These are phyloP conservation scores for Caenorhabditis remanei DNA, from an alignment of 1,140 invertebrate genomes.

Conservation along the genomic window DNA sequence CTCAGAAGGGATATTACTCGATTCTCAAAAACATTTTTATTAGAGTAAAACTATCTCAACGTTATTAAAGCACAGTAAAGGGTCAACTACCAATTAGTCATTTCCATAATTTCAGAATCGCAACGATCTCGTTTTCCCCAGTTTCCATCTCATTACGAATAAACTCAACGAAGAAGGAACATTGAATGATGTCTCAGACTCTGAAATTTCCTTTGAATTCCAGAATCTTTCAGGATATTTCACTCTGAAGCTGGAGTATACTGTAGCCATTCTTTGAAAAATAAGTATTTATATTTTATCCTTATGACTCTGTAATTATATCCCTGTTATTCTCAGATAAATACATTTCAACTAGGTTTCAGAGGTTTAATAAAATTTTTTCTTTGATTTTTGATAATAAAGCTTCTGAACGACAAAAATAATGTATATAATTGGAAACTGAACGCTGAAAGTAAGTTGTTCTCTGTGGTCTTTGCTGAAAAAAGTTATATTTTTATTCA, in stretches of 20 bases:
- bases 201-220: constrained; percentile 44
- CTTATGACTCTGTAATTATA: constrained; percentile 14
- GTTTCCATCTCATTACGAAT: constrained; percentile 57
- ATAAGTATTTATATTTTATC: no score
- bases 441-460: no score
- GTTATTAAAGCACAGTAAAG: no score
- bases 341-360: neutral
- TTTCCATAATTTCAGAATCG: constrained; percentile 47
- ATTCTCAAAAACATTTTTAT: neutral
- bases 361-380: neutral
- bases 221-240: constrained; percentile 55
- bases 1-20: neutral
- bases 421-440: no score
- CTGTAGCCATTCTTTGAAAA: constrained; percentile 24
- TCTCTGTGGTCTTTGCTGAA: neutral
- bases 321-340: neutral
- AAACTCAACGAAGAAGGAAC: constrained; percentile 64
- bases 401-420: no score
- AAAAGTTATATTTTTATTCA: neutral
- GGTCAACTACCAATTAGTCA: no score
- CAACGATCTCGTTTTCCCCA: constrained; percentile 53
- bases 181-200: constrained; percentile 27
- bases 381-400: neutral
- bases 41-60: no score
- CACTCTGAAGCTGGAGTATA: constrained; percentile 58